phyloP scores from a whole-genome alignment of 2,797 vertebrate species.

The Microchirus variegatus region DNA sequence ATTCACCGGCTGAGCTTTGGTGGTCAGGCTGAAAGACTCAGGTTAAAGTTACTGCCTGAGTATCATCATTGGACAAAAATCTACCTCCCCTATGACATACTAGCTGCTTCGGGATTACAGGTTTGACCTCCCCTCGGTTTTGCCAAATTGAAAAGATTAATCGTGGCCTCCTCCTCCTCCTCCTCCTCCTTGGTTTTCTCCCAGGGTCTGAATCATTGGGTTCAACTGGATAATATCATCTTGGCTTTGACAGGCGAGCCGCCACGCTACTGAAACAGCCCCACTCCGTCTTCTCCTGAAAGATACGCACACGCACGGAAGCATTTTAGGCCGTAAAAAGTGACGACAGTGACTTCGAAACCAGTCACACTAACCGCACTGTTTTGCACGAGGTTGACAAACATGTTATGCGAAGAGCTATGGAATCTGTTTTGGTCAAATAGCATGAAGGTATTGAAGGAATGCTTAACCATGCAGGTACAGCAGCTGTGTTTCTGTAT shows the following conservation, averaged over 20 bases:
- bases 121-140: constrained; percentile 55
- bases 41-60: constrained; percentile 56
- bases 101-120: constrained; percentile 69
- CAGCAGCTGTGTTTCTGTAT: constrained; percentile 4
- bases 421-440: constrained; percentile 9
- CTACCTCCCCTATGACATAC: constrained; percentile 62
- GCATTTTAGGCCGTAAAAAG: constrained; percentile 1
- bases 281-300: constrained; percentile 6
- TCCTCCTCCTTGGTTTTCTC: constrained; percentile 49
- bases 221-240: constrained; percentile 61
- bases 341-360: not conserved
- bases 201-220: constrained; percentile 45
- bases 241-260: constrained; percentile 51
- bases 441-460: constrained; percentile 23
- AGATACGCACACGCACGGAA: no score
- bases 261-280: constrained; percentile 29
- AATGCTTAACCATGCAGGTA: constrained; percentile 32
- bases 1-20: constrained; percentile 29
- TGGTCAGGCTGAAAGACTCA: constrained; percentile 36
- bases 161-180: constrained; percentile 35
- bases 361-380: not conserved
- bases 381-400: not conserved
- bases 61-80: constrained; percentile 61
- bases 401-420: constrained; percentile 2
- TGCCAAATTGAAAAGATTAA: constrained; percentile 63